Evolutionary conservation across 2,888 invertebrate species (phyloP).

Genomic region (Spilosoma lubricipeda): DNA sequence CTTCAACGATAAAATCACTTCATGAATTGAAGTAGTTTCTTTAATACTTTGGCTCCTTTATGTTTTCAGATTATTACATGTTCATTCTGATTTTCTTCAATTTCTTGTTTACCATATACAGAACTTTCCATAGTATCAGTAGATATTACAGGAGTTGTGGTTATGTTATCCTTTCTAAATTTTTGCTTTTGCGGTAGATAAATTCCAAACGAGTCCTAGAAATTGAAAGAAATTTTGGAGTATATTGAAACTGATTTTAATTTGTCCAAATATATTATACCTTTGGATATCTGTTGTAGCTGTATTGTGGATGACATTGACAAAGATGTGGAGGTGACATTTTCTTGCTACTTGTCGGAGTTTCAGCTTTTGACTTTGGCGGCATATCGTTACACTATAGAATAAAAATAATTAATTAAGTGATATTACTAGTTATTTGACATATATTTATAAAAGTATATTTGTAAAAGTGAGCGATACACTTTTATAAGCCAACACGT

Average conservation of each 20-base stretch:
- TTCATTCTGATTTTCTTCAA: background rate
- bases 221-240: background rate
- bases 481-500: background rate
- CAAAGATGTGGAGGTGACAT: background rate
- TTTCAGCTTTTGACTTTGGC: background rate
- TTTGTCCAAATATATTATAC: background rate
- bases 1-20: background rate
- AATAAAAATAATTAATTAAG: background rate
- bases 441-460: background rate
- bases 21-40: background rate
- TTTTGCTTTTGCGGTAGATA: slow-evolving; percentile 3
- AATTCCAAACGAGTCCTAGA: slow-evolving; percentile 7
- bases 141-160: background rate
- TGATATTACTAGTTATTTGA: background rate
- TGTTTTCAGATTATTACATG: too few species aligned
- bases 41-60: background rate
- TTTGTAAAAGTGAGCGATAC: background rate
- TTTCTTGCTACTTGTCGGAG: background rate
- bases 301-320: slow-evolving; percentile 3
- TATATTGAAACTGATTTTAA: background rate
- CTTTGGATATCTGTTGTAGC: slow-evolving; percentile 12
- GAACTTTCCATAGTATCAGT: background rate
- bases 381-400: background rate
- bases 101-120: background rate
- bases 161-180: slow-evolving; percentile 11